Base-by-base conservation (phyloP, 2,797 vertebrate species). In the Scyliorhinus canicula region DNA sequence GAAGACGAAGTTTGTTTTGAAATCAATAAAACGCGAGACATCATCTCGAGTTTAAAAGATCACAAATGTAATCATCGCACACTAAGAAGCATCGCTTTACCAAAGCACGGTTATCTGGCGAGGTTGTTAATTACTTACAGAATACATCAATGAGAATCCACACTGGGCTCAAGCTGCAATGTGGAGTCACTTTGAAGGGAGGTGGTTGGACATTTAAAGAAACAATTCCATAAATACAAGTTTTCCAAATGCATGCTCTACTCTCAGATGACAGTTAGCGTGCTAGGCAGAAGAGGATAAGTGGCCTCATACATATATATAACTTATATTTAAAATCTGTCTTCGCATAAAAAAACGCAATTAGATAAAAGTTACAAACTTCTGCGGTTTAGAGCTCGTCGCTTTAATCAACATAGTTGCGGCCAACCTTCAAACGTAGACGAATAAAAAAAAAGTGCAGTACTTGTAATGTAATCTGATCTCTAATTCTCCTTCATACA, bases 391-490 rank as follows among this genome's bases (percentile, higher is more conserved):
- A 21, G 93, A 55, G 47, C 47, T 94, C 93, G 28, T 47, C 52
- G 63, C 44, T 93, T 93, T 93, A 93, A 94, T 71, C 67, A 71
- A n/a, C 67, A 71, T 50, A 50, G 24, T 94, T 52, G 31, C 31
- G 93, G 93, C 12, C 71, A 94, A 74, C 65, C 28, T 94, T 94
- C 93, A 94, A 94, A 94, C 93, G 28, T 31, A 71, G 40, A 71
- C 28, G 93, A 55, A 69, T 94, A 71, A 74, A 74, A 65, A 35
- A 94, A 74, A 50, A 94, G 50, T 93, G 26, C 63, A 63, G 3
- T 16, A 35, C 40, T 74, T 94, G 93, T 65, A 52, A 47, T 94
- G 93, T 74, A 94, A 94, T 55, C 28, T 74, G 93, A 94, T 94
- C 47, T 74, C 93, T 24, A 28, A 47, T 94, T 94, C 67, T 94